Evolutionary conservation across 2,888 invertebrate species (phyloP), one percentile per base, ranked within the genome.

Genomic region (Alitta virens): DNA sequence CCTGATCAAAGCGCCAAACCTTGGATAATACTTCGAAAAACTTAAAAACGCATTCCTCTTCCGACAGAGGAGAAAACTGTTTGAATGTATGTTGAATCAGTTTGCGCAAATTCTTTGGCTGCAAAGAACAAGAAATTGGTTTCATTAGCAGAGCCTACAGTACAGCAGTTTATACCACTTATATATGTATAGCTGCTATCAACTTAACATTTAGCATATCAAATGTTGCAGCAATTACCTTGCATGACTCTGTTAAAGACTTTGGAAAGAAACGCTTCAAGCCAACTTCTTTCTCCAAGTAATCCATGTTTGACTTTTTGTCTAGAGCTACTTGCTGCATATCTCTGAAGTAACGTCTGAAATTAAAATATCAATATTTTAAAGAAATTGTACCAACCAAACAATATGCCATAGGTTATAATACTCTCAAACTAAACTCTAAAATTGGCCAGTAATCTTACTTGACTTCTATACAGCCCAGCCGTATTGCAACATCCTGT

Each of bases 261-360:
- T 90, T 89, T 26, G 97, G 96, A 76, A 98, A 87, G 85, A 97
- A 97, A 85, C 91, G 90, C 83, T 92, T 90, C 75, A 97, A 87
- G 38, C 97, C 96, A 73, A 94, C 89, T 85, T 97, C 96, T 80
- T 92, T 90, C 83, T 98, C 97, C 73, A 98, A 85, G 80, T 93
- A 93, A 78, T 97, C 96, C 78, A 97, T 88, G 84, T 94, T 95
- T 66, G 93, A 91, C 84, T 96, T 97, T 84, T 96, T 97, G 84
- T 97, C 97, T 71, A 94, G 85, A 16, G 92, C 91, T 78, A 90
- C 89, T 75, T 90, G 90, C 24, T 88, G 88, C 88, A 91, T 90
- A 82, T 94, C 92, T 82, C 90, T 90, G 84, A 90, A 90, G 80
- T 88, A 88, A 75, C 83, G 74, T 68, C 83, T 78, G 71, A n/a